A percentile compares a stretch with the other conserved stretches of the same genome.
phyloP scores from a whole-genome alignment of 1,140 invertebrate genomes.

The Probaryconus sp. region DNA sequence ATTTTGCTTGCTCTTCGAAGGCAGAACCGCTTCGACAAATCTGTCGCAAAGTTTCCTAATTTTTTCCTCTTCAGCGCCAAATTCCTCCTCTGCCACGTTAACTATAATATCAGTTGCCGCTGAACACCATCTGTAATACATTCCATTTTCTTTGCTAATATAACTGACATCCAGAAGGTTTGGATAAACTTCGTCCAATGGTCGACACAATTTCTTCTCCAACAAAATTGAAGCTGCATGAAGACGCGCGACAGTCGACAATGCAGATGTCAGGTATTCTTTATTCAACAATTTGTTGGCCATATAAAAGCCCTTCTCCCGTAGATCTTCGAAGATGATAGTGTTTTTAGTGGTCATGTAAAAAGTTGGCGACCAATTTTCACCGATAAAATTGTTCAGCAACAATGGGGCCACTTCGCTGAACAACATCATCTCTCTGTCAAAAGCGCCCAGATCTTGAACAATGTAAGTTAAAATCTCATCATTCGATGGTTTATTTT shows the following conservation, averaged over 20 bases:
- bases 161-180: background rate
- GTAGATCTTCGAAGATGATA: constrained; percentile 30
- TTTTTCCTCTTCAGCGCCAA: constrained; percentile 65
- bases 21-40: constrained; percentile 73
- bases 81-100: constrained; percentile 52
- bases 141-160: constrained; percentile 2
- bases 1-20: constrained; percentile 77
- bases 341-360: constrained; percentile 70
- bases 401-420: constrained; percentile 25
- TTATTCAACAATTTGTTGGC: constrained; percentile 69
- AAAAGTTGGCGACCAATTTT: constrained; percentile 71
- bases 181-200: constrained; percentile 20
- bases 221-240: constrained; percentile 79
- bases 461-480: background rate
- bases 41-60: constrained; percentile 64
- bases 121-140: constrained; percentile 46
- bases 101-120: constrained; percentile 53
- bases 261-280: constrained; percentile 74
- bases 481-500: constrained; percentile 8
- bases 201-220: constrained; percentile 71
- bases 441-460: constrained; percentile 24
- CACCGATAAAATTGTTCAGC: constrained; percentile 41
- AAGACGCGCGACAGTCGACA: constrained; percentile 78
- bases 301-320: constrained; percentile 33
- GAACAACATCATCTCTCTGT: constrained; percentile 28